phyloP scores from a whole-genome alignment of 2,797 vertebrate species.

The Sebastes minor region DNA sequence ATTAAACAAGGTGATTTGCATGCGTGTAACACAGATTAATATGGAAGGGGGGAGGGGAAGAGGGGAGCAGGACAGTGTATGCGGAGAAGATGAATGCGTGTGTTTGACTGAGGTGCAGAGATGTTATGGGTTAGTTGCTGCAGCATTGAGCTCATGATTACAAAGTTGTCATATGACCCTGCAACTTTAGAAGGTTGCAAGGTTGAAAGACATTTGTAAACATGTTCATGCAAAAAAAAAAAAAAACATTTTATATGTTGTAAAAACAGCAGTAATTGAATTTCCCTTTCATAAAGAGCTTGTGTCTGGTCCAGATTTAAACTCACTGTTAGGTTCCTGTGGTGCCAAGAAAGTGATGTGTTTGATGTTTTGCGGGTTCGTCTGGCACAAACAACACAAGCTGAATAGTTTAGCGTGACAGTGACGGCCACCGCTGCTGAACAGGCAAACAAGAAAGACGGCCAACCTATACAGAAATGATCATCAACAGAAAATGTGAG shows the following conservation, averaged over 20 bases:
- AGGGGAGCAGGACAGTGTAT: constrained; percentile 9
- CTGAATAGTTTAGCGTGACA: not conserved
- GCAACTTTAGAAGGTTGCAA: not conserved
- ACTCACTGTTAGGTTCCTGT: not conserved
- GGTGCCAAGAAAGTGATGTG: not conserved
- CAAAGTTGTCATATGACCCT: not conserved
- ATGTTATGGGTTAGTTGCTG: constrained; percentile 8
- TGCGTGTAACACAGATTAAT: constrained; percentile 77
- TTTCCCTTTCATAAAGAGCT: not conserved
- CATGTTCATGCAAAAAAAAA: not conserved
- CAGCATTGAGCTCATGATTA: not conserved
- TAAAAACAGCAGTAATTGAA: not conserved
- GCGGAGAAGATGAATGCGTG: constrained; percentile 10
- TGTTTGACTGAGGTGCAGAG: constrained; percentile 23
- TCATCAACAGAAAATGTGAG: not conserved
- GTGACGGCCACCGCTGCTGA: not conserved
- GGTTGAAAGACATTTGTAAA: not conserved
- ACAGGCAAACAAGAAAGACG: not conserved
- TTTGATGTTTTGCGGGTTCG: constrained; percentile 28
- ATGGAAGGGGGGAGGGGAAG: constrained; percentile 38
- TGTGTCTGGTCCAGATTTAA: not conserved
- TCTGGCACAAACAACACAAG: constrained; percentile 13
- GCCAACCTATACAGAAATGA: not conserved
- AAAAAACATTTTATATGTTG: not conserved
- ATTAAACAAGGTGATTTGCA: constrained; percentile 86